Evolutionary conservation across 2,888 invertebrate species (phyloP), one percentile per base, ranked within the genome.

Genomic region (Athripsodes cinereus): DNA sequence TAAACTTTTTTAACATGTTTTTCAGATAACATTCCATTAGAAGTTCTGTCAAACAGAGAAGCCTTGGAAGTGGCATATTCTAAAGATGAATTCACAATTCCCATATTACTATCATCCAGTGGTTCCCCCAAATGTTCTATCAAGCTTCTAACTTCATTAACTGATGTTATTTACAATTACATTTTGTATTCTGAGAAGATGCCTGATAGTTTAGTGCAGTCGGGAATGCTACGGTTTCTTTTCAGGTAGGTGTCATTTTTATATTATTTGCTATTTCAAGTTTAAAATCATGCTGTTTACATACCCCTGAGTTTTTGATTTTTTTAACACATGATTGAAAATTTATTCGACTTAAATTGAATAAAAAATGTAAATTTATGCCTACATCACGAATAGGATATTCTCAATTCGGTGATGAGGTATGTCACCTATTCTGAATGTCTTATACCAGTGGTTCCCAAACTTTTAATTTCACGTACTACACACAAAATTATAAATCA

Each of bases 161-260:
- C 74, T 47, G 68, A 68, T 61, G 70, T 81, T 56, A 64, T 81
- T 10, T 70, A 72, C 61, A 78, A 78, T 67, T 66, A 80, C 47
- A 66, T 78, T 49, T 64, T 80, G 22, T 71, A 73, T 34, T 69
- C 73, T 44, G 69, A 72, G 20, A 70, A 73, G 18, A 68, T 77
- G 11, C 67, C 73, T 31, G 68, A 66, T 16, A 69, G 70, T 57
- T 67, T 81, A 44, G 74, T 76, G 44, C 74, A 78, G 54, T 68
- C 70, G 64, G 76, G 76, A 0, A 65, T 81, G 22, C 70, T 79
- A 19, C 77, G 75, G 67, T 68, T 75, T 58, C 71, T 81, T 58
- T 72, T 80, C 57, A 71, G 74, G 80, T 79, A 69, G 66, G 47
- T 47, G 19, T 6, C 10, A 26, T 26, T 6, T 26, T 26, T n/a